phyloP scores from a whole-genome alignment of 37 sponge, comb jelly and placozoan species.

The Mnemiopsis leidyi region DNA sequence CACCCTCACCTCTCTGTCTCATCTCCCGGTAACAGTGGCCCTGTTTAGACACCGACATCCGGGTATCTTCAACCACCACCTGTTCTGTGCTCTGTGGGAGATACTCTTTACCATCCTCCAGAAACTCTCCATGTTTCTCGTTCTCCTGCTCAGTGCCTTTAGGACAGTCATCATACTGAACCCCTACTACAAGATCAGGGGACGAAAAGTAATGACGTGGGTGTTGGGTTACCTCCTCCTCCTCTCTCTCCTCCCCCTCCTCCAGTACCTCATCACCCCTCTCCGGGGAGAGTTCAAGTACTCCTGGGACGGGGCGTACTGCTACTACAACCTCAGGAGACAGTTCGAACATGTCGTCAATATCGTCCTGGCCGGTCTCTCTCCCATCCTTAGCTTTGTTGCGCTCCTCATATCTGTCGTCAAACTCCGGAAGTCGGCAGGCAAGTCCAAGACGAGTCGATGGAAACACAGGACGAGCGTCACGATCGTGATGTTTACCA shows the following conservation, averaged over 20 bases:
- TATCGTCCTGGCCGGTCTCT: neutral
- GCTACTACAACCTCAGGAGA: slow-evolving; percentile 41
- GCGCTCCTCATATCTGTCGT: neutral
- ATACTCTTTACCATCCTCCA: neutral
- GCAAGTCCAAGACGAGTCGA: neutral
- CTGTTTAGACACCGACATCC: neutral
- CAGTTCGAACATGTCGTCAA: slow-evolving; percentile 20
- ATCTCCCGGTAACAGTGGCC: slow-evolving; percentile 32
- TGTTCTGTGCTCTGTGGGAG: slow-evolving; percentile 49
- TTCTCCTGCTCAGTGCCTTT: neutral
- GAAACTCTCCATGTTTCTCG: slow-evolving; percentile 55
- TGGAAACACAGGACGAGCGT: slow-evolving; percentile 31
- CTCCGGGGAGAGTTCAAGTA: slow-evolving; percentile 52
- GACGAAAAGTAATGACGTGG: neutral
- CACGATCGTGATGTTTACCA: slow-evolving; percentile 47
- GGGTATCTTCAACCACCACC: neutral
- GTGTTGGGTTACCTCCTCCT: slow-evolving; percentile 4
- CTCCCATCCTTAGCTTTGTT: slow-evolving; percentile 26
- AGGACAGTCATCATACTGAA: slow-evolving; percentile 34
- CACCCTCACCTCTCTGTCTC: neutral
- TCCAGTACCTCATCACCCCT: neutral
- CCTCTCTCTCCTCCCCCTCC: neutral
- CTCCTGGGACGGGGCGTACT: slow-evolving; percentile 53
- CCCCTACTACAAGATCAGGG: slow-evolving; percentile 39
- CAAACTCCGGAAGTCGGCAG: neutral